Evolutionary conservation across 2,797 vertebrate genomes (phyloP), one percentile per base, ranked within the genome.

Genomic region (Schizothorax lantsangensis): DNA sequence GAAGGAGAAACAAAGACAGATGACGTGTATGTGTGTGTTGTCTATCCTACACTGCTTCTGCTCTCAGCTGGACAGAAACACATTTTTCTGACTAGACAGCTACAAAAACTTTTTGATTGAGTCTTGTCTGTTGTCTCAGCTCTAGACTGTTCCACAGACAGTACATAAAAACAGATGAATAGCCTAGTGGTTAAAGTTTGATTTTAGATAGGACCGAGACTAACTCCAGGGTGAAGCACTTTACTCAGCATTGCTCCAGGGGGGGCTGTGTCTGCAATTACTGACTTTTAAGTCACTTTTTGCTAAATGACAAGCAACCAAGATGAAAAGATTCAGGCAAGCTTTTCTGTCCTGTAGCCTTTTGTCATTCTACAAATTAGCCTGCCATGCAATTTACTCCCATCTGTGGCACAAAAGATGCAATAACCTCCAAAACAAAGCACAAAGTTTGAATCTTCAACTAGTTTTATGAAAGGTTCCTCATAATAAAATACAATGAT

Each of bases 21-120:
- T 72, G 81, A 64, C 2, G 52, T 40, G 66, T 71, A 43, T 17
- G 30, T 79, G 59, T 68, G 77, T 72, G 81, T 54, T 23, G 79
- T 47, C 26, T 45, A 59, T 62, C 62, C 47, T 75, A 23, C n/a
- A 21, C 74, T 57, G 52, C 52, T 17, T 64, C 49, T 72, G 38
- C 26, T 66, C 75, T 87, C 75, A 45, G 80, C 73, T 62, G 84
- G 79, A 87, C 81, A 74, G 38, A 79, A 19, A 52, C 79, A 49
- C 71, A 82, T 80, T 87, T 89, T 93, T 90, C 57, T 86, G 83
- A 89, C 88, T 88, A 74, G 89, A 89, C 88, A 23, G 80, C 23
- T 49, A 36, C 74, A 82, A 36, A 68, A 36, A 74, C 43, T 86
- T 89, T 86, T 49, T 88, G 82, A 91, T 12, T n/a, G 66, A 49